Evolutionary conservation across 1,140 invertebrate species (phyloP).

Genomic region (Atopsyche davidsoni): DNA sequence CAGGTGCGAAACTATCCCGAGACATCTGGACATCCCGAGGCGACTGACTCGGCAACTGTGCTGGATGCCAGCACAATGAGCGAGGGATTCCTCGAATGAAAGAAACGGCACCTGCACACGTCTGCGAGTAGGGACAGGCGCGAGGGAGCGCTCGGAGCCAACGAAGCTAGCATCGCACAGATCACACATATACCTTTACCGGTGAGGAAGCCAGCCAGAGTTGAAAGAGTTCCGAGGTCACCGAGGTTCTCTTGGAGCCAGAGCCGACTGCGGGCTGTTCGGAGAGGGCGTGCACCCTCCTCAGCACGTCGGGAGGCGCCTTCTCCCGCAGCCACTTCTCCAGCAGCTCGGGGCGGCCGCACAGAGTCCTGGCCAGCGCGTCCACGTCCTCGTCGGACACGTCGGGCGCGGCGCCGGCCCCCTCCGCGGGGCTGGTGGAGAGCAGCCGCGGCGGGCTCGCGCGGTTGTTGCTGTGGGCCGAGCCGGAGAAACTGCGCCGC

Average conservation of each 20-base stretch:
- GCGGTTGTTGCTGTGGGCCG: too few relatives aligned
- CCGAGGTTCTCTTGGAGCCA: slow-evolving; percentile 63
- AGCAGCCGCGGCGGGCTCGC: too few relatives aligned
- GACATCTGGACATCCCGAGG: too few relatives aligned
- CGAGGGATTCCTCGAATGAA: too few relatives aligned
- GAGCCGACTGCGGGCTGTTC: slow-evolving; percentile 42
- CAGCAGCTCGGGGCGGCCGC: slow-evolving; percentile 52
- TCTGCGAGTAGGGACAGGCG: too few relatives aligned
- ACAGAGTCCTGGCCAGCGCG: slow-evolving; percentile 34
- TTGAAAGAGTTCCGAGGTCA: slow-evolving; percentile 79
- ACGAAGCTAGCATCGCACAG: too few relatives aligned
- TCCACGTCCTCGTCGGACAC: slow-evolving; percentile 27
- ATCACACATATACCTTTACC: slow-evolving; percentile 64
- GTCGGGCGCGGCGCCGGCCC: slow-evolving; percentile 15
- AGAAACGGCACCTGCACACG: too few relatives aligned
- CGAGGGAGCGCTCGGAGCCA: too few relatives aligned
- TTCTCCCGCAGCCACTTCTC: slow-evolving; percentile 69
- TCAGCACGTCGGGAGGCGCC: slow-evolving; percentile 59
- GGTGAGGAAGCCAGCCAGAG: slow-evolving; percentile 71
- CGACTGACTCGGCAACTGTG: too few relatives aligned
- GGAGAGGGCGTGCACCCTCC: slow-evolving; percentile 47
- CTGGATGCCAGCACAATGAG: too few relatives aligned
- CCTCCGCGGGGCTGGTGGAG: slow-evolving; percentile 6
- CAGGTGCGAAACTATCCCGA: too few relatives aligned
- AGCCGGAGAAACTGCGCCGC: slow-evolving; percentile 21